A percentile compares a stretch with the other conserved stretches of the same genome.
phyloP scores from a whole-genome alignment of 1,140 invertebrate species.

The Microplitis mediator region DNA sequence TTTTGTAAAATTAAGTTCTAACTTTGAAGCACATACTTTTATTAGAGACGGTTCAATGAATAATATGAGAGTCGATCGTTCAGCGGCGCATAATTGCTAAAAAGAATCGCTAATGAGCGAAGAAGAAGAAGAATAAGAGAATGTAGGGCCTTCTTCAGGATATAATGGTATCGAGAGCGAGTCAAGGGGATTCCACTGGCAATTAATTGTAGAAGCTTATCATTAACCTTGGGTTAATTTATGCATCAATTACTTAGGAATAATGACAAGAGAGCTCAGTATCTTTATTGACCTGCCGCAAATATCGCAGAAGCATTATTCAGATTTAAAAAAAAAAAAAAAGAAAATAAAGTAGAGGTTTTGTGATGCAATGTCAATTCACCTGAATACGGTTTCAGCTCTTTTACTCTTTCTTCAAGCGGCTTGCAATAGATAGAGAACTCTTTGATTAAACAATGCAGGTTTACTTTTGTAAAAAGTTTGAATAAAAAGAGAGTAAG shows the following conservation, averaged over 20 bases:
- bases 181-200: conserved; percentile 6
- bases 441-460: conserved; percentile 15
- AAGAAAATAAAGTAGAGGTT: not conserved
- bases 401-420: not conserved
- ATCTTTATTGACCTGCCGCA: too few species aligned
- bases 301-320: too few species aligned
- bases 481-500: not conserved
- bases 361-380: not conserved
- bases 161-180: conserved; percentile 17
- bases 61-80: conserved; percentile 22
- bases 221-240: conserved; percentile 55
- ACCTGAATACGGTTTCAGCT: not conserved
- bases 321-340: not conserved
- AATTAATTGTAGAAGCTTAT: conserved; percentile 56
- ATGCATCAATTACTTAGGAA: conserved; percentile 44
- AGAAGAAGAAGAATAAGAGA: not conserved
- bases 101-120: conserved; percentile 33
- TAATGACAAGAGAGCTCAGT: not conserved
- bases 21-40: not conserved
- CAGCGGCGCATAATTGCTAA: conserved; percentile 13
- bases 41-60: too few species aligned
- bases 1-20: too few species aligned
- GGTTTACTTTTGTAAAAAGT: not conserved
- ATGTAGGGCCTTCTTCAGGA: not conserved
- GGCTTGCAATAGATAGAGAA: not conserved